Base-by-base conservation (phyloP, 2,888 invertebrate species). In the Pammene fasciana region DNA sequence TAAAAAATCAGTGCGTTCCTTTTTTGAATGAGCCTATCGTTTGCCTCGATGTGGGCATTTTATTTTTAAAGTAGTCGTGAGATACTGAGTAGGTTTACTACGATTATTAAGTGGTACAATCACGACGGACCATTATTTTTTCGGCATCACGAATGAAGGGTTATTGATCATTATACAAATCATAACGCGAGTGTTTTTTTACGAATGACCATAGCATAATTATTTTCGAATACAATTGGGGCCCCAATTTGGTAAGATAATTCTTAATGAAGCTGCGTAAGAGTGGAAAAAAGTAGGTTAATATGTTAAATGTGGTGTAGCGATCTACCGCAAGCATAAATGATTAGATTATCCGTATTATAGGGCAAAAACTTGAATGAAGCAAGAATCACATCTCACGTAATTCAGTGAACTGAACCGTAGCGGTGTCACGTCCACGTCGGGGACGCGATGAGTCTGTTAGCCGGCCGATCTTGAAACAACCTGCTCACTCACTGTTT, bases 11-110 rank as follows among this genome's bases (percentile, higher is more conserved):
- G 82, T 82, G 85, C 84, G 84, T 82, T 87, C 86, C 85, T 89
- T 90, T 54, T 88, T 87, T 78, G 77, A 82, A 81, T 78, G 83
- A 80, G 82, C 83, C 86, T 84, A 86, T 86, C 82, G 82, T 81
- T 84, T 78, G 83, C 75, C 72, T 75, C 81, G 83, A 86, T 84
- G 81, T 79, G 81, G 79, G 79, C 75, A 73, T 76, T 82, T 86
- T 86, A 84, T 87, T 88, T 88, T 89, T 89, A 83, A 89, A 87
- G 90, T 88, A 91, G 91, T 89, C 91, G 90, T 91, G 91, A 91
- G 90, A 90, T 92, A 90, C 89, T 79, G 86, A 70, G 64, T 68
- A 65, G 78, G 79, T 85, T 82, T 84, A 84, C 87, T 87, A 87
- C 80, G 88, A 86, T 89, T 89, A 90, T 90, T 90, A 90, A 90